Evolutionary conservation across 2,797 vertebrate species (phyloP).

Genomic region (Crotalus adamanteus): DNA sequence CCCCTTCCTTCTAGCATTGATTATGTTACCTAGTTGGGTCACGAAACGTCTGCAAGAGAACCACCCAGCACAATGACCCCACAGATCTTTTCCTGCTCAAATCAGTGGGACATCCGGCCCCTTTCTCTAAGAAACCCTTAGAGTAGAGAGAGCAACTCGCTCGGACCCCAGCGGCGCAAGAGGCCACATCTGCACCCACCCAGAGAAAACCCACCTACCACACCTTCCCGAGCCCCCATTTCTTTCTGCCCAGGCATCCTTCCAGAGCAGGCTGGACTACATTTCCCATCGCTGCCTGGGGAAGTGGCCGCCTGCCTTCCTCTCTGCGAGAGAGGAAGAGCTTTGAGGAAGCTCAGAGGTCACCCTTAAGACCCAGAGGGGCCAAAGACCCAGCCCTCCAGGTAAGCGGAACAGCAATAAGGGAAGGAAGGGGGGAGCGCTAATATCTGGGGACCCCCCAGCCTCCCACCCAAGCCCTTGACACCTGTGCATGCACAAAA

Average conservation of each 20-base stretch:
- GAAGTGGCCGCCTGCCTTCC: neutral
- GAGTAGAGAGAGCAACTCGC: neutral
- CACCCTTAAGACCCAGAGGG: accelerated
- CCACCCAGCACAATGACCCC: too few species aligned
- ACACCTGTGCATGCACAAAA: accelerated
- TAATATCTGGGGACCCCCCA: neutral
- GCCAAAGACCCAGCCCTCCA: neutral
- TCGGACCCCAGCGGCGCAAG: neutral
- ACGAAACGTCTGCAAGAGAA: too few species aligned
- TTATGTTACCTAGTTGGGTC: too few species aligned
- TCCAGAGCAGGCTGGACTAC: neutral
- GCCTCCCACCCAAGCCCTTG: neutral
- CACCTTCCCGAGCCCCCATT: neutral
- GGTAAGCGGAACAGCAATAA: neutral
- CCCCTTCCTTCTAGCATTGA: too few species aligned
- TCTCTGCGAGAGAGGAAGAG: neutral
- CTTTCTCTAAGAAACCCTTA: neutral
- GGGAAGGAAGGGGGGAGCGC: neutral
- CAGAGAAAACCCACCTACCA: neutral
- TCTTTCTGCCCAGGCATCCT: neutral
- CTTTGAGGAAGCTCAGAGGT: neutral
- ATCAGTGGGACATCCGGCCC: neutral
- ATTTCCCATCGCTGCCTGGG: neutral
- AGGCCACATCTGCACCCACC: neutral
- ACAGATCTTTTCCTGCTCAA: neutral